Base-by-base conservation (phyloP, 2,888 invertebrate genomes). In the Andrena flavipes region DNA sequence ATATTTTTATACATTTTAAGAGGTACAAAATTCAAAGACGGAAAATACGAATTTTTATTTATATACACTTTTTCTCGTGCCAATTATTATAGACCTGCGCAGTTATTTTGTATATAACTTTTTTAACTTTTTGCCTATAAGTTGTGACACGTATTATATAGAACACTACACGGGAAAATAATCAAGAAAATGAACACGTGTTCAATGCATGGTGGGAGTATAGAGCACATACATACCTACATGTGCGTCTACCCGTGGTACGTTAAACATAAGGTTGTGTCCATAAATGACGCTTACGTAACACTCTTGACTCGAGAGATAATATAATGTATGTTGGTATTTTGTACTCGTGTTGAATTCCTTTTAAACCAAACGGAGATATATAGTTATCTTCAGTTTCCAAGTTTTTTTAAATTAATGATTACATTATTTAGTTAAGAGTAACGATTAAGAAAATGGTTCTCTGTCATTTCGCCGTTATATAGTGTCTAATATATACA, bases 281-380 rank as follows among this genome's bases (percentile, higher is more conserved):
- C 23, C 30, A 29, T 51, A 74, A 70, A 65, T 67, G 29, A 42
- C 30, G 33, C 72, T 81, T 83, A 83, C 48, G 42, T 81, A 83
- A 83, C 71, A 30, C 13, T 13, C 13, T 30, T 69, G 23, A 71
- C 16, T 69, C 49, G 20, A 54, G 23, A 74, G 67, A 74, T 68
- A 71, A 62, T 35, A 59, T n/a, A 35, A 70, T 42, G 35, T 7
- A 20, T 26, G 20, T 62, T 23, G 26, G 35, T 35, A 60, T 20
- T 20, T 59, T 2, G 2, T 20, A 33, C 0, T 13, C 16, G n/a
- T 48, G 51, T 26, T 13, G 2, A n/a, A 6, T 73, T 49, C n/a
- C 2, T n/a, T 20, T 74, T 30, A 13, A 3, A 13, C 20, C 1
- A 6, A 26, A 35, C 5, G 13, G 54, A 13, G 20, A 4, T 42